Evolutionary conservation across 2,888 invertebrate species (phyloP), one percentile per base, ranked within the genome.

Genomic region (Osedax frankpressi): DNA sequence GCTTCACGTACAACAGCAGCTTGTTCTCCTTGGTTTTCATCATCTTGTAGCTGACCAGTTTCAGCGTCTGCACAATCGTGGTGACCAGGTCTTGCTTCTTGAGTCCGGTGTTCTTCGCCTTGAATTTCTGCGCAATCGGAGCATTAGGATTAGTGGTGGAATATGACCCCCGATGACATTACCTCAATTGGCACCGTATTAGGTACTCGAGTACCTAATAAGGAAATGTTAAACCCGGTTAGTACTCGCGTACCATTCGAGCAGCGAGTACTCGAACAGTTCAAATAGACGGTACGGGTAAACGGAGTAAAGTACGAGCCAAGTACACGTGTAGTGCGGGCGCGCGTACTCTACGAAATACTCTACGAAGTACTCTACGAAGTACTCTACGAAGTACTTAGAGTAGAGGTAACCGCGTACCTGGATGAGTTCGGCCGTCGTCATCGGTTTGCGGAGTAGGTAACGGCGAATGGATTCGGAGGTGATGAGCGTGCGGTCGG

Each of bases 111-210:
- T 93, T 92, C 85, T 94, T 94, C 60, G 92, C 92, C 83, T 93
- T 94, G 86, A 96, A 94, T 86, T 96, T 96, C 77, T 93, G 69
- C 67, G 95, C 86, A 30, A 96, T 86, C 82, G 97, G 96, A 0
- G 93, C 96, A 0, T 96, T 92, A 0, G 97, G 97, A 91, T 97
- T 94, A 0, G 97, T 97, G 82, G 97, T 97, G 11, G 97, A 89
- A 84, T 92, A 91, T 30, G 6, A 44, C 6, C 11, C 6, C 6
- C 19, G 44, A 44, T 11, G 44, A 44, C 11, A 44, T 44, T 11
- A 44, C 19, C 44, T n/a, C n/a, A n/a, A n/a, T n/a, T n/a, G n/a
- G n/a, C n/a, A n/a, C n/a, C n/a, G n/a, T n/a, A n/a, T n/a, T n/a
- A n/a, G n/a, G n/a, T n/a, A n/a, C n/a, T n/a, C n/a, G n/a, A n/a